Conservation (phyloP, 2,113 vertebrate species). For the Thalassarche chlororhynchos region DNA sequence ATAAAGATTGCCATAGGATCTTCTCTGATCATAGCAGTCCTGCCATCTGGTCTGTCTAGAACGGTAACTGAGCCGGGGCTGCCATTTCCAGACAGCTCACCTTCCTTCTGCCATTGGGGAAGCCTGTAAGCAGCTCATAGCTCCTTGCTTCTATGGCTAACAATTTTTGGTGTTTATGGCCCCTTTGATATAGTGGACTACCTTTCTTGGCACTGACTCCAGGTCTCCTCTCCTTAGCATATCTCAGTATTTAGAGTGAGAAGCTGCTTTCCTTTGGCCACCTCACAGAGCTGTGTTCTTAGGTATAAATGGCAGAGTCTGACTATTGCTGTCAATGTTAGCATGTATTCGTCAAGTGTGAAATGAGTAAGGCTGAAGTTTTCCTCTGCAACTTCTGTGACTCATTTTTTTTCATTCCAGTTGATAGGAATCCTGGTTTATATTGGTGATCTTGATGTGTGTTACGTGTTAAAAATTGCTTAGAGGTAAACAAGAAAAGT, state of each 20-base stretch:
- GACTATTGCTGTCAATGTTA: rapidly evolving
- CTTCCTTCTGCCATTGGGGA: neutral
- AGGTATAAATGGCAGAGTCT: neutral
- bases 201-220: neutral
- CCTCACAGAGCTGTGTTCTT: neutral
- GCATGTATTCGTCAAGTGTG: neutral
- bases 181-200: neutral
- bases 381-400: neutral
- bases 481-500: neutral
- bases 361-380: neutral
- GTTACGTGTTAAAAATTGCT: neutral
- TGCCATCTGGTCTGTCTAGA: neutral
- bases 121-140: neutral
- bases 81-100: neutral
- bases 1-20: neutral
- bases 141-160: neutral
- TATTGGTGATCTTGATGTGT: neutral
- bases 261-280: neutral
- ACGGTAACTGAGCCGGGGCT: neutral
- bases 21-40: neutral
- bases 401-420: neutral
- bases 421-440: neutral
- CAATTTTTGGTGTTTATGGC: no score
- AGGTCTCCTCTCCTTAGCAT: neutral
- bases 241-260: neutral